Base-by-base conservation (phyloP, 2,113 vertebrate species). In the Clupea harengus region DNA sequence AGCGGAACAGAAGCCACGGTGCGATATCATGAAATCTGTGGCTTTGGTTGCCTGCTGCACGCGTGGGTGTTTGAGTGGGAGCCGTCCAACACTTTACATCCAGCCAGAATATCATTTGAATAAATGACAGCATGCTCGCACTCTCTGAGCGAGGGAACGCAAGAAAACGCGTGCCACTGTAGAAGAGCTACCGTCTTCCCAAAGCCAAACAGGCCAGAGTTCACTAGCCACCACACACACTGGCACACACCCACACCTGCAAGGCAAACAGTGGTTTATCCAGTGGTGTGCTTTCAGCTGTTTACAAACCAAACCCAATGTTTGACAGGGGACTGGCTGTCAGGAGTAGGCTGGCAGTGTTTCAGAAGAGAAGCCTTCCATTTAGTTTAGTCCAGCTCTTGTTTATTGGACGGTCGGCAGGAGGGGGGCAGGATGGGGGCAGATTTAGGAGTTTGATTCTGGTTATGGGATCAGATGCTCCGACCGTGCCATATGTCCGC, bases 91-190 rank as follows among this genome's bases (percentile, higher is more conserved):
- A 80, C 78, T 82, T 84, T 72, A 39, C 72, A 46, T 78, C 50
- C 54, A 52, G 10, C 60, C 54, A 44, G 67, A 85, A 85, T 82
- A 25, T 17, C 54, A 45, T 87, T 84, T 86, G 64, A 89, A 82
- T 88, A 84, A 91, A 89, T 86, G 81, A 82, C 54, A 81, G 47
- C 83, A 47, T 44, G 46, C 44, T 47, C 60, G 32, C 47, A 3
- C 85, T 25, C 47, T 52, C 47, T n/a, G 67, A 46, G 47, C 0
- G 22, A 84, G 18, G 47, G 44, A 83, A 57, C 22, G 10, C 25
- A 39, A 17, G 32, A 39, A 50, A 47, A 81, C 50, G 87, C 83
- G 52, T 82, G 25, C 82, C 54, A 57, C 57, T 20, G 20, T 20
- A 64, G 57, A 20, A 22, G 57, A 64, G 45, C n/a, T 20, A 46